Evolutionary conservation across 2,888 invertebrate genomes (phyloP).

Genomic region (Phorcus lineatus): DNA sequence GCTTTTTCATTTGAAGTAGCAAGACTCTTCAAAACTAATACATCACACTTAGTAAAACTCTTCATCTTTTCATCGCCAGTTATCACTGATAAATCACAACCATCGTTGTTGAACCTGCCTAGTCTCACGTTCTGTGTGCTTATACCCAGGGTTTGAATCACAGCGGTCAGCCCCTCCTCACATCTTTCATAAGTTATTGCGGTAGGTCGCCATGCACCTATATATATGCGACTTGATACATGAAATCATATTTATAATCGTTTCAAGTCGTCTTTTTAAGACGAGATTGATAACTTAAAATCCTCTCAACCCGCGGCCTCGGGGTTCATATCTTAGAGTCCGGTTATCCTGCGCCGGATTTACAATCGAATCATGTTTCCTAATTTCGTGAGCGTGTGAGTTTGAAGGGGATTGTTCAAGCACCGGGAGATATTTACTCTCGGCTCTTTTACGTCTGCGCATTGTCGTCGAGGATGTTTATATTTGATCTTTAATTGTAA

Average conservation of each 20-base stretch:
- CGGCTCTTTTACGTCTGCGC: neutral
- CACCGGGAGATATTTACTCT: neutral
- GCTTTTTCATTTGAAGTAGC: too few relatives aligned
- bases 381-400: neutral
- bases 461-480: neutral
- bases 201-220: neutral
- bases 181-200: neutral
- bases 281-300: neutral
- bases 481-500: constrained; percentile 8
- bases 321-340: neutral
- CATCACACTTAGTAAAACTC: too few relatives aligned
- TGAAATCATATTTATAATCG: neutral
- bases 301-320: neutral
- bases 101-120: too few relatives aligned
- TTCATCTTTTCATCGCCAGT: too few relatives aligned
- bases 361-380: neutral
- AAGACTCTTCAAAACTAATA: too few relatives aligned
- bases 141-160: too few relatives aligned
- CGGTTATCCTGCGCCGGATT: neutral
- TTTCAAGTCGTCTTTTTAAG: neutral
- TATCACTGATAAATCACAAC: too few relatives aligned
- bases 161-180: too few relatives aligned
- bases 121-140: too few relatives aligned
- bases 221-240: neutral
- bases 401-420: neutral